Evolutionary conservation across 37 sponge, comb jelly and placozoan species (phyloP).

Genomic region (Halichondria panicea): DNA sequence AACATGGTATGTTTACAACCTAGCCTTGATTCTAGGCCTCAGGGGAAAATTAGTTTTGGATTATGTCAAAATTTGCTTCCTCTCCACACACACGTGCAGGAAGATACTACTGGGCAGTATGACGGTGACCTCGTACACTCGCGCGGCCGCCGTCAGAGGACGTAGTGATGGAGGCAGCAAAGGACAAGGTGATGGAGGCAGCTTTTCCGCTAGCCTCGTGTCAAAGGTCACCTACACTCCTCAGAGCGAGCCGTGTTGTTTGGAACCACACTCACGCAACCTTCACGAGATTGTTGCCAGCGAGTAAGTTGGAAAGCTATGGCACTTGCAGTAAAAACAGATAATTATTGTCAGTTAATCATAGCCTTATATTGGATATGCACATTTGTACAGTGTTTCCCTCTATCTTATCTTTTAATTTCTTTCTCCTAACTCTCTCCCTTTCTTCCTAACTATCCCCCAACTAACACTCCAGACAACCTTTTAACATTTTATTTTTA

Average conservation of each 20-base stretch:
- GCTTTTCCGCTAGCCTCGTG: not conserved
- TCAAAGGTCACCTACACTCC: constrained; percentile 15
- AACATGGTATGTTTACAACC: too few species aligned
- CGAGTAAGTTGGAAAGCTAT: constrained; percentile 26
- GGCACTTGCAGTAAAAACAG: not conserved
- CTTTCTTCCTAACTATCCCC: not conserved
- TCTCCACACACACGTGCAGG: constrained; percentile 30
- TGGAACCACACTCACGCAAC: constrained; percentile 45
- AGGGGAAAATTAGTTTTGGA: too few species aligned
- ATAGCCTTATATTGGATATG: not conserved
- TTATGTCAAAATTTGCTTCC: too few species aligned
- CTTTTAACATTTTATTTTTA: too few species aligned
- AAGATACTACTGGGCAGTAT: constrained; percentile 62
- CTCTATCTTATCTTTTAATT: not conserved
- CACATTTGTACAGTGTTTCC: not conserved
- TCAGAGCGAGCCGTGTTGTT: constrained; percentile 30
- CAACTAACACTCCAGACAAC: not conserved
- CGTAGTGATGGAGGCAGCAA: too few species aligned
- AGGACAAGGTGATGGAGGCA: not conserved
- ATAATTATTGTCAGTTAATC: not conserved
- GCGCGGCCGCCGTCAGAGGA: not conserved
- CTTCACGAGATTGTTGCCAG: constrained; percentile 58
- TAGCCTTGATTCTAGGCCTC: too few species aligned
- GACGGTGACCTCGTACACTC: constrained; percentile 48
- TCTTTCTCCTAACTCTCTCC: not conserved